Percentiles rank a stretch among this genome's conserved stretches.
Evolutionary conservation across 2,797 vertebrate genomes (phyloP).

Genomic region (Malurus splendens): DNA sequence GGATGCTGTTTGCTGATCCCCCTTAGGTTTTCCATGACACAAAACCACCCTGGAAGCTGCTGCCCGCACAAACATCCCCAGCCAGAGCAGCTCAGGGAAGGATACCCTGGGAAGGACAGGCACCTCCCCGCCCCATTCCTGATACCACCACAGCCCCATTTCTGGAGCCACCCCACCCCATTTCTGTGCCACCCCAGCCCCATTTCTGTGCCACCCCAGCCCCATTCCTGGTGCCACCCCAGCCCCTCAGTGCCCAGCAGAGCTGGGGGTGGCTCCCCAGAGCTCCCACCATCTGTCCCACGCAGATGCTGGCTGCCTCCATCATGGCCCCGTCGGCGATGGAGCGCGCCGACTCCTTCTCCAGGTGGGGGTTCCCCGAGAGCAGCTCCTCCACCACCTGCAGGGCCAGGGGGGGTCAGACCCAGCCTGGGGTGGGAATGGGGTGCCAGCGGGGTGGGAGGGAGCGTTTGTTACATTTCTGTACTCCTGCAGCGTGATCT

Average conservation of each 20-base stretch:
- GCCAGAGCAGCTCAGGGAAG: not conserved
- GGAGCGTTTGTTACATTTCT: slow-evolving; percentile 77
- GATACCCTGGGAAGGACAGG: not conserved
- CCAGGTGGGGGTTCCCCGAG: slow-evolving; percentile 81
- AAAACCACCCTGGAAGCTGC: not conserved
- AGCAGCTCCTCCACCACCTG: slow-evolving; percentile 92
- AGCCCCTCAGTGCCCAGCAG: fast-evolving
- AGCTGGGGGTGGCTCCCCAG: not conserved
- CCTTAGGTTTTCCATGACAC: fast-evolving
- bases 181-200: no score
- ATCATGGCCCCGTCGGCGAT: slow-evolving; percentile 95
- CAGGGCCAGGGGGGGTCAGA: not conserved
- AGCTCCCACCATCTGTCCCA: slow-evolving; percentile 85
- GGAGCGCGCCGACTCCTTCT: slow-evolving; percentile 73
- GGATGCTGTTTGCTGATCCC: not conserved
- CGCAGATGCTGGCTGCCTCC: slow-evolving; percentile 88
- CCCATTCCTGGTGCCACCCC: no score
- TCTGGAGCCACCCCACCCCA: no score
- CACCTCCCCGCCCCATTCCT: not conserved
- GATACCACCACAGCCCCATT: no score
- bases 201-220: no score
- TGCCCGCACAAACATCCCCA: not conserved
- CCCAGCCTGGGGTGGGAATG: fast-evolving
- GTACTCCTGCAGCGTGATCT: slow-evolving; percentile 89
- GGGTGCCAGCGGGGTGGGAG: fast-evolving